These are phyloP conservation scores for Palythoa caribaeorum DNA, from an alignment of 92 coral and sea anemone genomes.

Conservation along the genomic window DNA sequence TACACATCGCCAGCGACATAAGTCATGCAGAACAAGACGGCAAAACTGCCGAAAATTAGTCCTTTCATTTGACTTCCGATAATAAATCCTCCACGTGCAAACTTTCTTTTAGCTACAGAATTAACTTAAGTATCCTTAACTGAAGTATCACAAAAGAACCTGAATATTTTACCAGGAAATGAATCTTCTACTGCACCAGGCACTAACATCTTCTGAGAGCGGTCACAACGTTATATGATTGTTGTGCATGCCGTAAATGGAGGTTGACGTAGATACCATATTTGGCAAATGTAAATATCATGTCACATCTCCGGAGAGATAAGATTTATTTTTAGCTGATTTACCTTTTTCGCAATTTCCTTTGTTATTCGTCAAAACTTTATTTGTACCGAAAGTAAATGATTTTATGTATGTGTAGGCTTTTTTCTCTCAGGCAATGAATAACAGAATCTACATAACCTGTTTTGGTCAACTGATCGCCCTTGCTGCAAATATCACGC, in stretches of 20 bases:
- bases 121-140: background rate
- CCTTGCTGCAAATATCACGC: no score
- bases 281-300: conserved; percentile 10
- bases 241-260: conserved; percentile 33
- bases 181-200: conserved; percentile 6
- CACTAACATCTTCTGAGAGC: conserved; percentile 3
- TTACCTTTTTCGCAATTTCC: background rate
- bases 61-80: conserved; percentile 10
- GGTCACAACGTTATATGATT: conserved; percentile 12
- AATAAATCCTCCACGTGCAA: background rate
- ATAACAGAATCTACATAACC: no score
- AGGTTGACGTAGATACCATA: conserved; percentile 29
- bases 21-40: background rate
- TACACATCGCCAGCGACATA: conserved; percentile 73
- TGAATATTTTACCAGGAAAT: conserved; percentile 36
- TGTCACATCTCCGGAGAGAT: conserved; percentile 29
- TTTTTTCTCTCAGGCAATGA: no score
- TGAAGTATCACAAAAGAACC: background rate
- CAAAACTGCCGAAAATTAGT: conserved; percentile 8
- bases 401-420: no score
- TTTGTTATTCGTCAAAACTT: background rate
- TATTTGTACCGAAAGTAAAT: background rate
- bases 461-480: no score
- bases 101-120: background rate
- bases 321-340: conserved; percentile 1